phyloP scores from a whole-genome alignment of 1,140 invertebrate genomes.

The Cydia splendana region DNA sequence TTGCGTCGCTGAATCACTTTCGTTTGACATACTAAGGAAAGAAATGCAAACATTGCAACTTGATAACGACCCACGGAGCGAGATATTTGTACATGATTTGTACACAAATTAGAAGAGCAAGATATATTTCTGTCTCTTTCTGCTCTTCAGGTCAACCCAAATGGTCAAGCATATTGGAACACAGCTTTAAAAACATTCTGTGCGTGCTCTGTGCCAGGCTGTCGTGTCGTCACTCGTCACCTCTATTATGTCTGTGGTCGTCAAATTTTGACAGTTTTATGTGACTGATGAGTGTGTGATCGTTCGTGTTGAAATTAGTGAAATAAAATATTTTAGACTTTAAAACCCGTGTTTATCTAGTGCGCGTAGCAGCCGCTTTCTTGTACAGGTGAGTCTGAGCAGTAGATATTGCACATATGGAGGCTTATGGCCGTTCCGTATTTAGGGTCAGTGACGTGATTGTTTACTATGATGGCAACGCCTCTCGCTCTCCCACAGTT shows the following conservation, averaged over 20 bases:
- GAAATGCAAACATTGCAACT: too few relatives aligned
- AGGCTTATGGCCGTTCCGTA: conserved; percentile 48
- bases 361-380: conserved; percentile 40
- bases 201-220: neutral
- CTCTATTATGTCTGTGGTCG: conserved; percentile 8
- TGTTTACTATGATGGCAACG: conserved; percentile 79
- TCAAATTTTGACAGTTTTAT: conserved; percentile 36
- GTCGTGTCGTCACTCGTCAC: neutral
- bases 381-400: conserved; percentile 55
- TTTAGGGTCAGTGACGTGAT: conserved; percentile 75
- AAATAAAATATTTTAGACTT: conserved; percentile 47
- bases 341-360: conserved; percentile 40
- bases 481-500: conserved; percentile 76
- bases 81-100: too few relatives aligned
- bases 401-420: conserved; percentile 38
- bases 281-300: conserved; percentile 37
- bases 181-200: neutral
- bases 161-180: neutral
- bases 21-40: too few relatives aligned
- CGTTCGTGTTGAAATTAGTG: conserved; percentile 55
- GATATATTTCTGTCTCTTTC: neutral
- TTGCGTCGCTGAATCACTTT: too few relatives aligned
- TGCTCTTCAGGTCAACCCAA: neutral
- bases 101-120: neutral
- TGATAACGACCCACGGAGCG: too few relatives aligned